Conservation (phyloP, 2,113 vertebrate species). For the Ciconia maguari region DNA sequence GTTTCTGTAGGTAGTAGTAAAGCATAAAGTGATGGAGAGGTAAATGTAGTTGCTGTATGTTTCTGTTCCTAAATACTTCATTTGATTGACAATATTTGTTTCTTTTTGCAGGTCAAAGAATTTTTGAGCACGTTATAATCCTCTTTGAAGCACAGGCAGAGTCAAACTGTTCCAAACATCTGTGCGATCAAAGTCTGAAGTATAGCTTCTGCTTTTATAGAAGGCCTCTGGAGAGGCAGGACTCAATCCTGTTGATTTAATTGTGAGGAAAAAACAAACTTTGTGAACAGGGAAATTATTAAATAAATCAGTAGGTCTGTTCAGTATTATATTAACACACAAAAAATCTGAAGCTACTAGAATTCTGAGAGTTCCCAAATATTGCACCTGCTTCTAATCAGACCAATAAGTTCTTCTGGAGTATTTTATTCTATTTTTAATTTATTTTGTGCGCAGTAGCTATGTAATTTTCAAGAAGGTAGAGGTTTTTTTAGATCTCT, state of each 20-base stretch:
- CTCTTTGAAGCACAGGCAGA: slow-evolving; percentile 16
- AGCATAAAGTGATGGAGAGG: not conserved
- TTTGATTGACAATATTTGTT: not conserved
- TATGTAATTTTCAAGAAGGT: not conserved
- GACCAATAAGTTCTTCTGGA: not conserved
- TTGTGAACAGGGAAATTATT: not conserved
- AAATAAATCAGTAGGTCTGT: not conserved
- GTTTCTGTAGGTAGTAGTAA: not conserved
- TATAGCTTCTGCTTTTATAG: not conserved
- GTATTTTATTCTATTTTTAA: not conserved
- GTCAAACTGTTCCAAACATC: slow-evolving; percentile 15
- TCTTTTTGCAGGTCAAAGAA: slow-evolving; percentile 76
- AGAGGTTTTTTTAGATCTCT: not conserved
- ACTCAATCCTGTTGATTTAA: not conserved
- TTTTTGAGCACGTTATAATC: slow-evolving; percentile 78
- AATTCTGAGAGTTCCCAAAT: not conserved
- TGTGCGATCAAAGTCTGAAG: not conserved
- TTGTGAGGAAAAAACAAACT: not conserved
- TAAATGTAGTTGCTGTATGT: not conserved
- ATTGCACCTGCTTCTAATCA: not conserved
- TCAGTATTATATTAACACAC: not conserved
- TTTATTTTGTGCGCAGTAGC: not conserved
- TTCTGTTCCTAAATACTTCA: not conserved
- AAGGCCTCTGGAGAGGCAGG: slow-evolving; percentile 18
- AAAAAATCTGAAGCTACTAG: not conserved